These are phyloP conservation scores for Loxodonta africana DNA, from an alignment of 2,113 vertebrate genomes.

Conservation along the genomic window DNA sequence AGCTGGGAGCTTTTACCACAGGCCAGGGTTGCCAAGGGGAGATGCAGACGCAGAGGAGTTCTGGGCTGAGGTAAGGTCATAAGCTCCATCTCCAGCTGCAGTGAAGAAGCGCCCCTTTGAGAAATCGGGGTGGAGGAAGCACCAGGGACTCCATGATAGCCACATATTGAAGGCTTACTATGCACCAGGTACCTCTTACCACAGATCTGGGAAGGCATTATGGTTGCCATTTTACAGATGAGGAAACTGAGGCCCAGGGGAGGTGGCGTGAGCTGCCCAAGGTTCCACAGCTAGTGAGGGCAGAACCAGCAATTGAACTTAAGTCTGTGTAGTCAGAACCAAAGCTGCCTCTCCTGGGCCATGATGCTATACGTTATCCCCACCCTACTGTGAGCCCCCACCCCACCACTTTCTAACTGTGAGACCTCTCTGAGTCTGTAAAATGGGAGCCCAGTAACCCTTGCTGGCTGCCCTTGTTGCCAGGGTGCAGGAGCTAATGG, in stretches of 20 bases:
- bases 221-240: too few species aligned
- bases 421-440: not conserved
- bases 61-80: not conserved
- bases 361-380: not conserved
- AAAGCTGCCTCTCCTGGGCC: not conserved
- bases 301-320: not conserved
- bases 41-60: not conserved
- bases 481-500: slow-evolving; percentile 71
- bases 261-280: too few species aligned
- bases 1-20: not conserved
- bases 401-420: not conserved
- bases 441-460: not conserved
- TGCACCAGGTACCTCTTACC: not conserved
- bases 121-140: not conserved
- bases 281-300: not conserved
- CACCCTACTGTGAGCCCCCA: not conserved
- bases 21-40: not conserved
- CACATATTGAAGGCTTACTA: accelerated
- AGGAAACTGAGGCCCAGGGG: too few species aligned
- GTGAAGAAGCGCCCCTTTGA: not conserved
- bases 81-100: not conserved
- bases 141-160: not conserved
- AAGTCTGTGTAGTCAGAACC: not conserved
- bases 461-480: not conserved
- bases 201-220: too few species aligned